phyloP scores from a whole-genome alignment of 2,113 vertebrate species.

The Nematolebias whitei region DNA sequence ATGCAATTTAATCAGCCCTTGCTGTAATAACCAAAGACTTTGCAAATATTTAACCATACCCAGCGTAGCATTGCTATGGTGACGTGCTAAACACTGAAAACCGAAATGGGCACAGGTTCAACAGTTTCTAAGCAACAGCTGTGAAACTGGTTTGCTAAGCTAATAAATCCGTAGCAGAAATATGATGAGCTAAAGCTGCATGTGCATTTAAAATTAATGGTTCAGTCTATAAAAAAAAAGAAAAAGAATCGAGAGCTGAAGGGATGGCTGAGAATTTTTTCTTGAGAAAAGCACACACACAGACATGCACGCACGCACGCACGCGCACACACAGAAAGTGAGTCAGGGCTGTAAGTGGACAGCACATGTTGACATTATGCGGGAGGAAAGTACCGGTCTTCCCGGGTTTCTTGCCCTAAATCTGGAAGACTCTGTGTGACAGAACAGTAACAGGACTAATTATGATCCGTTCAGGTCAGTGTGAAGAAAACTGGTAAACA shows the following conservation, averaged over 20 bases:
- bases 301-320: too few relatives aligned
- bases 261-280: background rate
- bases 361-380: slow-evolving; percentile 50
- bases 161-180: slow-evolving; percentile 33
- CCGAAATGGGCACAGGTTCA: slow-evolving; percentile 37
- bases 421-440: background rate
- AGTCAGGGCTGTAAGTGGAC: slow-evolving; percentile 49
- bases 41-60: slow-evolving; percentile 70
- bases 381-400: slow-evolving; percentile 69
- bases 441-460: background rate
- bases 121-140: slow-evolving; percentile 50
- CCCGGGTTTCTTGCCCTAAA: slow-evolving; percentile 26
- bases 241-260: background rate
- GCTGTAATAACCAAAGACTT: slow-evolving; percentile 53
- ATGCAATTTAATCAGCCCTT: slow-evolving; percentile 23
- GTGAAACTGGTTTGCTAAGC: slow-evolving; percentile 38
- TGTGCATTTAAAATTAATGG: slow-evolving; percentile 19
- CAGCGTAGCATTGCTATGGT: slow-evolving; percentile 56
- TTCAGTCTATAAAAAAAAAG: slow-evolving; percentile 32
- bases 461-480: background rate
- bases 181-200: slow-evolving; percentile 19
- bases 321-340: slow-evolving; percentile 41
- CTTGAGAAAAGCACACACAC: background rate
- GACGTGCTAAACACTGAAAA: slow-evolving; percentile 64
- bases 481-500: too few relatives aligned